Percentiles rank a stretch among this genome's conserved stretches.
phyloP scores from a whole-genome alignment of 1,140 invertebrate species.

The Meloidogyne hapla region DNA sequence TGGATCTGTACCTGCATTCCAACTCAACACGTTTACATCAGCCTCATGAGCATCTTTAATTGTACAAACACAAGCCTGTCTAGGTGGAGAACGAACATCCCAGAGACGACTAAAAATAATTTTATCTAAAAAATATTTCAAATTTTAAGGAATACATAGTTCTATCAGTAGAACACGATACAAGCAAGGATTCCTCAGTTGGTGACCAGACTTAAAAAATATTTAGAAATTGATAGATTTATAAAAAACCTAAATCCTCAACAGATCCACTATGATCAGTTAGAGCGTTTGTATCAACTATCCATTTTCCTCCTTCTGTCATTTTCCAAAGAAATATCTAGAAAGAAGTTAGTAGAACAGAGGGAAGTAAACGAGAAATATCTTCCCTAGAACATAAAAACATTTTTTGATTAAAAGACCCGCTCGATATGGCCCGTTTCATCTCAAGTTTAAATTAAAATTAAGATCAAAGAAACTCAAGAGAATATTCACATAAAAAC shows the following conservation, averaged over 20 bases:
- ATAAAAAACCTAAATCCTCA: conserved; percentile 77
- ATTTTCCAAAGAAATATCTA: conserved; percentile 90
- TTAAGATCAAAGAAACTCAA: neutral
- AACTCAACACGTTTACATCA: conserved; percentile 96
- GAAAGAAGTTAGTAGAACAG: no score
- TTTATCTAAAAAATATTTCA: conserved; percentile 13
- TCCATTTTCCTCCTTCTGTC: conserved; percentile 75
- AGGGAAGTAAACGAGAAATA: no score
- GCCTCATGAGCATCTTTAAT: conserved; percentile 79
- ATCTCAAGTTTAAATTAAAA: no score
- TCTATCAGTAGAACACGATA: conserved; percentile 54
- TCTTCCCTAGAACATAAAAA: no score
- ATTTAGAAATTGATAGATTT: neutral
- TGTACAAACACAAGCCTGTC: conserved; percentile 88
- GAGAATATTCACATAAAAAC: neutral
- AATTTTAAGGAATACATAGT: conserved; percentile 29
- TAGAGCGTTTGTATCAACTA: conserved; percentile 82
- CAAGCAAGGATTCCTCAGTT: conserved; percentile 78
- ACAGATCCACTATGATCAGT: conserved; percentile 85
- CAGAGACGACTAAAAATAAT: conserved; percentile 44
- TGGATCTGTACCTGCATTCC: conserved; percentile 83
- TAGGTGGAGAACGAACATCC: conserved; percentile 73
- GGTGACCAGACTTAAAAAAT: conserved; percentile 86
- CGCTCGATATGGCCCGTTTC: no score
- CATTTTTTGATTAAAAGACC: no score